Evolutionary conservation across 2,113 vertebrate species (phyloP), one percentile per base, ranked within the genome.

Genomic region (Solea solea): DNA sequence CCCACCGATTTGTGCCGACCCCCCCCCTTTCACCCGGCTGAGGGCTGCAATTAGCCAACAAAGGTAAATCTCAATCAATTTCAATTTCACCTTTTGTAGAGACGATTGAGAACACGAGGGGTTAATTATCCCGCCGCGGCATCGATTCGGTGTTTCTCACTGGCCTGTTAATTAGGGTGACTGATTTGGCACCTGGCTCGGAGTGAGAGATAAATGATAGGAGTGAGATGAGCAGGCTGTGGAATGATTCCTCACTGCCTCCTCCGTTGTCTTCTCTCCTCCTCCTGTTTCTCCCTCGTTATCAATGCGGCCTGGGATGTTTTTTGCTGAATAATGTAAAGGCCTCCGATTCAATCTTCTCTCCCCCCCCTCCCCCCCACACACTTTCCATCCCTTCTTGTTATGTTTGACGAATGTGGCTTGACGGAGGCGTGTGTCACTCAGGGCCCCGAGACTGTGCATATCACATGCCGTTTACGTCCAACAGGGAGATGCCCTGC

Each of bases 161-260:
- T 39, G 62, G 69, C 69, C 71, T 67, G 76, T 87, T 89, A 88
- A 90, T 90, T 90, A 91, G 81, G 42, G 46, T 88, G 88, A 86
- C 52, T 82, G 85, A 86, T 88, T 81, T 74, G 76, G 51, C 60
- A 3, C 46, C 45, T 1, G 64, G 59, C 16, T 69, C 58, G 71
- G 55, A 77, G 66, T 72, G 76, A 79, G 79, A 82, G 77, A 82
- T 66, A 73, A 76, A 79, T 57, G 79, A 87, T 74, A 58, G 80
- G 77, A 9, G 21, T 44, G 25, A 72, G 45, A 16, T 12, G 78
- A 66, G 62, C 48, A 8, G 42, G 21, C 16, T 1, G n/a, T 9
- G 42, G n/a, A 61, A 49, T 59, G 51, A 65, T 67, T 63, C 64
- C 57, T 55, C 3, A 7, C 52, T 3, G 21, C 61, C 63, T 58